A percentile compares a stretch with the other conserved stretches of the same genome.
These are phyloP conservation scores for Cerceris rybyensis DNA, from an alignment of 2,888 invertebrate genomes.

Conservation along the genomic window DNA sequence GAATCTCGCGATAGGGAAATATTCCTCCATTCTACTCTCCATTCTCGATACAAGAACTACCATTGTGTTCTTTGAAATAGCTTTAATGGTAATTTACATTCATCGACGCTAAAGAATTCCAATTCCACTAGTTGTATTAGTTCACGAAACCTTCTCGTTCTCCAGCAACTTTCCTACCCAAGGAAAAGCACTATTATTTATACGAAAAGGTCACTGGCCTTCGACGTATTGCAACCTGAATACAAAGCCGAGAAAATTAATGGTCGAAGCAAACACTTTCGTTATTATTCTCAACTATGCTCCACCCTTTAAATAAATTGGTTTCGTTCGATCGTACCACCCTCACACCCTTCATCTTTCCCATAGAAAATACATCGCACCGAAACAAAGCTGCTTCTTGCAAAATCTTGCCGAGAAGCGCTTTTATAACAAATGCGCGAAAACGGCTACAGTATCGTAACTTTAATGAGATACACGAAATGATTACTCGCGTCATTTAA, in stretches of 20 bases:
- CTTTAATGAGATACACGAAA: neutral
- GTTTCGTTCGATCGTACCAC: too few species aligned
- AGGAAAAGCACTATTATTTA: neutral
- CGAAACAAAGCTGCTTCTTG: too few species aligned
- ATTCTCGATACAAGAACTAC: neutral
- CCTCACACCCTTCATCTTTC: too few species aligned
- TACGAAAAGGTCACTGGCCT: neutral
- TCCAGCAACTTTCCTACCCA: neutral
- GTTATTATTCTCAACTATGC: neutral
- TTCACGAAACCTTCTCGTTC: neutral
- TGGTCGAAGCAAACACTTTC: neutral
- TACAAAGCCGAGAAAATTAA: neutral
- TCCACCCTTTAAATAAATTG: too few species aligned
- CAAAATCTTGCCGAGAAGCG: too few species aligned
- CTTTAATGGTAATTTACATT: conserved; percentile 26
- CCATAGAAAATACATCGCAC: too few species aligned
- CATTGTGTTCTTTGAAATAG: neutral
- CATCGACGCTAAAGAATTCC: conserved; percentile 3
- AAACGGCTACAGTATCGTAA: neutral
- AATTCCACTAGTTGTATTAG: neutral
- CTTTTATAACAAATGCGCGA: neutral
- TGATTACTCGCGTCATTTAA: conserved; percentile 9
- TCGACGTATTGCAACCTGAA: neutral
- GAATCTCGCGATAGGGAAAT: neutral
- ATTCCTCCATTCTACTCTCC: neutral